Conservation (phyloP, 2,797 vertebrate species). For the Discoglossus pictus region DNA sequence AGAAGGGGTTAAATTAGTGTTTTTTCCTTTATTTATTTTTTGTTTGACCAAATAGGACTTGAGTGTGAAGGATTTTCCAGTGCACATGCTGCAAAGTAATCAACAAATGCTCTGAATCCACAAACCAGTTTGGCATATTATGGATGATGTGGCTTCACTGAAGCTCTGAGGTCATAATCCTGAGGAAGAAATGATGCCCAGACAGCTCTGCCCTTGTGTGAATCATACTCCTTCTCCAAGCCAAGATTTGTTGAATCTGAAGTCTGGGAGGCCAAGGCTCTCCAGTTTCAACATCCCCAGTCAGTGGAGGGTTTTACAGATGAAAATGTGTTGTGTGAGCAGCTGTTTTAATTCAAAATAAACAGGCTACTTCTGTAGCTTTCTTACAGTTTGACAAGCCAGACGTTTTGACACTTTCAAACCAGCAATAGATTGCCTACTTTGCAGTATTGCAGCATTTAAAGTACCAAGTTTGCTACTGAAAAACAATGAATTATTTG, state of each 20-base stretch:
- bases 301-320: slow-evolving; percentile 10
- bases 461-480: no score
- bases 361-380: slow-evolving; percentile 27
- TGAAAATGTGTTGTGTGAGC: slow-evolving; percentile 14
- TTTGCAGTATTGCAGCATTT: no score
- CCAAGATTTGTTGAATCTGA: slow-evolving; percentile 38
- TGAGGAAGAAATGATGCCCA: slow-evolving; percentile 38
- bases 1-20: no score
- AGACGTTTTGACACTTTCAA: background rate
- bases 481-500: no score
- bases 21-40: no score
- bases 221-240: slow-evolving; percentile 37
- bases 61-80: slow-evolving; percentile 22
- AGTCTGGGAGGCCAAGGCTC: slow-evolving; percentile 44
- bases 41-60: no score
- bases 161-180: slow-evolving; percentile 43
- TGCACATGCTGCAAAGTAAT: slow-evolving; percentile 43
- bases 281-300: slow-evolving; percentile 31
- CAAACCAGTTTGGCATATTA: slow-evolving; percentile 35
- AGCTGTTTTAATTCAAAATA: slow-evolving; percentile 18
- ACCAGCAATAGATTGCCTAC: background rate
- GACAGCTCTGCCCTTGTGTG: slow-evolving; percentile 49
- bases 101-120: slow-evolving; percentile 32
- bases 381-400: background rate
- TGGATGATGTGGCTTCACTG: slow-evolving; percentile 32